A percentile compares a stretch with the other conserved stretches of the same genome.
Evolutionary conservation across 1,140 invertebrate genomes (phyloP).

Genomic region (Cepaea nemoralis): DNA sequence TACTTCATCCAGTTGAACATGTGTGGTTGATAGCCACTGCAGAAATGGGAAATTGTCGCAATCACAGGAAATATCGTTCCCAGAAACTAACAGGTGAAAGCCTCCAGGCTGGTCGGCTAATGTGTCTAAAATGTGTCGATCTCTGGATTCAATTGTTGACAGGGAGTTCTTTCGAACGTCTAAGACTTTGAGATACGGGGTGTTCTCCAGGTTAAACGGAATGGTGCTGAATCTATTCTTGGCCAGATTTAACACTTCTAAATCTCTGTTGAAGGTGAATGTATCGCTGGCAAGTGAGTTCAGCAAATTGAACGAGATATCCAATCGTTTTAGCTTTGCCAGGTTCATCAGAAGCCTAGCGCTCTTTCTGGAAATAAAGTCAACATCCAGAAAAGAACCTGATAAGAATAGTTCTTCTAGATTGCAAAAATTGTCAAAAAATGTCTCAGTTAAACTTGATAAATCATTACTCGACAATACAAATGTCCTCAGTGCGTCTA

Average conservation of each 20-base stretch:
- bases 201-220: constrained; percentile 11
- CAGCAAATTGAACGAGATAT: not conserved
- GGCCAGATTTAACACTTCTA: not conserved
- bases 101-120: not conserved
- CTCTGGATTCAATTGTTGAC: not conserved
- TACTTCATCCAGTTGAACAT: not conserved
- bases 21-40: not conserved
- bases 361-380: not conserved
- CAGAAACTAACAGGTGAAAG: not conserved
- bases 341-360: not conserved
- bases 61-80: not conserved
- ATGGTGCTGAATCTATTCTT: not conserved
- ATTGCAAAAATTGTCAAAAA: not conserved
- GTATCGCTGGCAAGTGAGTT: not conserved
- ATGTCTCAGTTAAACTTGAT: not conserved
- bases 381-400: not conserved
- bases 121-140: not conserved
- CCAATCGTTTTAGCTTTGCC: not conserved
- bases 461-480: not conserved
- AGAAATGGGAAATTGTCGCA: constrained; percentile 10
- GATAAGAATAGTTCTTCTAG: constrained; percentile 8
- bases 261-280: not conserved
- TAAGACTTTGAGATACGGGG: not conserved
- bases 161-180: not conserved
- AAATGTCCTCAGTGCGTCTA: not conserved